Evolutionary conservation across 2,113 vertebrate species (phyloP), one percentile per base, ranked within the genome.

Genomic region (Odobenus rosmarus): DNA sequence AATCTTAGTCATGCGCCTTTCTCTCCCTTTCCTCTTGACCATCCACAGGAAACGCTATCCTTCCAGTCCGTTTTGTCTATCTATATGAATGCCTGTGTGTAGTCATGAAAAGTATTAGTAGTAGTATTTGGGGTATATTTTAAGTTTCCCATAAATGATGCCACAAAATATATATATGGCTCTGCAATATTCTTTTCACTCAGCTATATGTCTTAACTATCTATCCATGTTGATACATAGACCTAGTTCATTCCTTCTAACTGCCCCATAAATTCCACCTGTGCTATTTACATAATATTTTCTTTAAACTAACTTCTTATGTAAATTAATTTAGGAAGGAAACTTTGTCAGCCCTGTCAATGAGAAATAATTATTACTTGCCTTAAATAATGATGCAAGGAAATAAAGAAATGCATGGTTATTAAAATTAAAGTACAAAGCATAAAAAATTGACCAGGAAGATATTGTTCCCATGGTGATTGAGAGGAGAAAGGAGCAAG

Each of bases 301-400:
- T 93, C 85, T 90, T 88, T 77, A 81, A 90, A 88, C 51, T 71
- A 53, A 91, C 18, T 88, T 81, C 59, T 86, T 71, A 69, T 36
- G 10, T 79, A 90, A 93, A 46, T 93, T 95, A 87, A 90, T 87
- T 96, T 74, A 89, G 64, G 21, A 88, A 93, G 57, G 55, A 88
- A 97, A 71, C 53, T 71, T 10, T 85, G 62, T 90, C 31, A 76
- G 3, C 42, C 23, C 49, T 62, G 2, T 90, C 90, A 92, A 42
- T 69, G 74, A 67, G 71, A 89, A 92, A 86, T 74, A 33, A 88
- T 67, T 79, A 79, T 87, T 61, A 19, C n/a, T 95, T 96, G 57
- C 88, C 26, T 97, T 93, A 96, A 97, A 96, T 95, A 89, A 93
- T 84, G 62, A 71, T 42, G 55, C 12, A 53, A 90, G 55, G 85